Conservation (phyloP, 2,888 invertebrate species). For the Mylabris sibirica region DNA sequence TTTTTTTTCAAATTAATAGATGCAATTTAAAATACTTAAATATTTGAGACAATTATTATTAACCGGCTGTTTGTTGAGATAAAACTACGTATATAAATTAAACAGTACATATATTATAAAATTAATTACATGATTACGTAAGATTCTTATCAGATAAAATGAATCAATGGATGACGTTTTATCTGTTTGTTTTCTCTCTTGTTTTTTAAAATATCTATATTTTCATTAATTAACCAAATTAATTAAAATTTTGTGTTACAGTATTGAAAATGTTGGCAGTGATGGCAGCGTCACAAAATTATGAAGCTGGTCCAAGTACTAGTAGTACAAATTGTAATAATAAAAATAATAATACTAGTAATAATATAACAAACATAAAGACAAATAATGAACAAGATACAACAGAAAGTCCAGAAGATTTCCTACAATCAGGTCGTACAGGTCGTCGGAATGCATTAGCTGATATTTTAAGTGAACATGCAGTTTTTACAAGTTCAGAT, state of each 20-base stretch:
- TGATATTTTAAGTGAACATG: slow-evolving; percentile 74
- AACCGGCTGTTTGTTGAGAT: too few species aligned
- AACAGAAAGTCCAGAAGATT: slow-evolving; percentile 64
- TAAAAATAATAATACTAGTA: slow-evolving; percentile 15
- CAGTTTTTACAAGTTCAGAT: slow-evolving; percentile 77
- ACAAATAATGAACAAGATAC: slow-evolving; percentile 29
- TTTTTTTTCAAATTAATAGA: too few species aligned
- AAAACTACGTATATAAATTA: too few species aligned
- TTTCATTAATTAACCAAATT: too few species aligned
- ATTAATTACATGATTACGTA: background rate
- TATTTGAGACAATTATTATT: too few species aligned
- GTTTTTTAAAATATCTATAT: too few species aligned
- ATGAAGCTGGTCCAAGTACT: slow-evolving; percentile 42
- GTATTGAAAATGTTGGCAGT: slow-evolving; percentile 61
- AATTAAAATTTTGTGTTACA: slow-evolving; percentile 30
- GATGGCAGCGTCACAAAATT: slow-evolving; percentile 57
- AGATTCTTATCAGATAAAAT: background rate
- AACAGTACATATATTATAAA: background rate
- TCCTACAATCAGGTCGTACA: slow-evolving; percentile 84
- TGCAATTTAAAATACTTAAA: too few species aligned
- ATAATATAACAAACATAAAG: slow-evolving; percentile 17
- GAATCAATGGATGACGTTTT: background rate
- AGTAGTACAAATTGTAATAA: slow-evolving; percentile 28
- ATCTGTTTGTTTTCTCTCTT: background rate
- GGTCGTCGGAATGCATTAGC: slow-evolving; percentile 89